Percentiles rank a stretch among this genome's conserved stretches.
phyloP scores from a whole-genome alignment of 1,140 invertebrate species.

The Linepithema humile region DNA sequence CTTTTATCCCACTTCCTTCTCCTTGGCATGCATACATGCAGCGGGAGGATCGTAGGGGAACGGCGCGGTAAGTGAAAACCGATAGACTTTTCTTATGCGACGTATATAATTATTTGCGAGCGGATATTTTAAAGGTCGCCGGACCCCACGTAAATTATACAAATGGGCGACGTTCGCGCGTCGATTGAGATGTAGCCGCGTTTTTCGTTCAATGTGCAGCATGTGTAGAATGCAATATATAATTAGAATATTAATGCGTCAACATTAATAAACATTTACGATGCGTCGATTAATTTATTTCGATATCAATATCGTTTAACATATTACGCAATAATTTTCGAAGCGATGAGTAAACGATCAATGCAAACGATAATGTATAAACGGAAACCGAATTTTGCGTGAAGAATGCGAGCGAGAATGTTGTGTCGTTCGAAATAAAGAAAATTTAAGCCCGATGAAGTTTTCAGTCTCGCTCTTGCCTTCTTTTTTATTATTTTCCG shows the following conservation, averaged over 20 bases:
- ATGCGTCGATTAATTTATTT: conserved; percentile 12
- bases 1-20: conserved; percentile 29
- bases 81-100: conserved; percentile 53
- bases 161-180: background rate
- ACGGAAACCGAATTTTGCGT: background rate
- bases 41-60: conserved; percentile 35
- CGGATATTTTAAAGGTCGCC: conserved; percentile 21
- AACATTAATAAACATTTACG: background rate
- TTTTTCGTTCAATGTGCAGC: background rate
- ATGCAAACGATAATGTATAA: background rate
- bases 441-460: conserved; percentile 6
- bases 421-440: too few relatives aligned
- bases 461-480: conserved; percentile 3
- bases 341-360: background rate
- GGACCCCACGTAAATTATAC: background rate
- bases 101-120: conserved; percentile 33
- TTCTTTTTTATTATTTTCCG: conserved; percentile 26
- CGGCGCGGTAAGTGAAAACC: conserved; percentile 36
- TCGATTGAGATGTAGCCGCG: background rate
- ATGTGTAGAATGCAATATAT: background rate
- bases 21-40: conserved; percentile 41
- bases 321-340: conserved; percentile 16
- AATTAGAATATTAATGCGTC: background rate
- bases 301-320: conserved; percentile 17
- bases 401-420: background rate